Evolutionary conservation across 2,888 invertebrate genomes (phyloP), one percentile per base, ranked within the genome.

Genomic region (Chaitophorus viminalis): DNA sequence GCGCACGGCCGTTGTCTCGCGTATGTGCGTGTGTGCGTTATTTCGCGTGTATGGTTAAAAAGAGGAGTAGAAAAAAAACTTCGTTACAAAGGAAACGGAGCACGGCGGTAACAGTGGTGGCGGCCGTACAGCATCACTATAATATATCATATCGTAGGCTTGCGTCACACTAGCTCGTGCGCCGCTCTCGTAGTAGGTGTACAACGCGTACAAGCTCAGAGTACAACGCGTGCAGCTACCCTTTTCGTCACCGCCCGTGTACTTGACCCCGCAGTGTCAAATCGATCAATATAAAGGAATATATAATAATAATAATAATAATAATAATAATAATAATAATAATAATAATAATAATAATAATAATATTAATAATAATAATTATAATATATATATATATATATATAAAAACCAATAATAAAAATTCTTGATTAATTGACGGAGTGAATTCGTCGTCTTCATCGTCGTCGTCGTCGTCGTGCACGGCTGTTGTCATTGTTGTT

Each of bases 241-340:
- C 65, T n/a, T n/a, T 29, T n/a, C 65, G n/a, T n/a, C 31, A 25
- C n/a, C 83, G 39, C 21, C 21, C 78, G 72, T 31, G 77, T 74
- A 78, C 52, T 85, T 78, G 85, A 85, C 85, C 85, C 77, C 76
- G 31, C 25, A 25, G 70, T 78, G 85, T 85, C 85, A 85, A 78
- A 85, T 85, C 68, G 85, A 85, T 85, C 70, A 85, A 70, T 70
- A 18, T 52, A 77, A 29, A 77, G 31, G 8, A 68, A 14, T 6
- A 70, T 3, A 29, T 11, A 70, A 70, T 0, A 31, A 70, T 25
- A 31, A 29, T 39, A 39, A 39, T 39, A 6, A 39, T 39, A 5
- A 39, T 6, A 39, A 39, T n/a, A 39, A 9, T 39, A 39, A 3
- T 11, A 39, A 39, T 8, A 39, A 39, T 39, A 39, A 39, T 39